A percentile compares a stretch with the other conserved stretches of the same genome.
These are phyloP conservation scores for Macroglossus sobrinus DNA, from an alignment of 2,113 vertebrate species.

Conservation along the genomic window DNA sequence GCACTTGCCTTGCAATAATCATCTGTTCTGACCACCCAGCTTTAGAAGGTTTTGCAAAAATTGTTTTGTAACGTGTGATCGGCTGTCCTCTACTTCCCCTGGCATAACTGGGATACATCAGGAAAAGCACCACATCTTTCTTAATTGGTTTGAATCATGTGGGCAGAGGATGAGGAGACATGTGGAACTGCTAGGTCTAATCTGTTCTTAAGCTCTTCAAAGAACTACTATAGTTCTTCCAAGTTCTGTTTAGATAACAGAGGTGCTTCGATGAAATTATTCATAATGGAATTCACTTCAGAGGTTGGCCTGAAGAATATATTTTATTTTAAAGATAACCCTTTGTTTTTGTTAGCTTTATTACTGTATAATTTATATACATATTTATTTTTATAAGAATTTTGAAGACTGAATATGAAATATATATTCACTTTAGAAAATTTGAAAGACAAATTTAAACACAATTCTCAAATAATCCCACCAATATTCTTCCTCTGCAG, in stretches of 20 bases:
- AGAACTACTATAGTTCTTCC: not conserved
- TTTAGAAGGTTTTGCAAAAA: not conserved
- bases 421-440: not conserved
- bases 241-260: not conserved
- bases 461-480: not conserved
- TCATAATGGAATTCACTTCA: not conserved
- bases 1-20: not conserved
- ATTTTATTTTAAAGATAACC: not conserved
- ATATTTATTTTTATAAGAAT: not conserved
- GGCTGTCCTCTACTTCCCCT: not conserved
- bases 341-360: not conserved
- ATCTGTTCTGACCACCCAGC: not conserved
- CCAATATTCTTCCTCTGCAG: not conserved
- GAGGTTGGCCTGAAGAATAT: not conserved
- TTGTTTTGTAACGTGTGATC: not conserved
- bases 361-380: not conserved
- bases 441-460: not conserved
- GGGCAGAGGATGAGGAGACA: not conserved
- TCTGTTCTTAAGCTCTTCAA: not conserved
- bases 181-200: not conserved
- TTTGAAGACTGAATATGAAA: not conserved
- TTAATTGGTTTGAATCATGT: not conserved
- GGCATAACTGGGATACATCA: not conserved
- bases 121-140: not conserved
- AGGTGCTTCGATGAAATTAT: not conserved